A percentile compares a stretch with the other conserved stretches of the same genome.
Conservation (phyloP, 2,797 vertebrate genomes). For the Carcharodon carcharias region DNA sequence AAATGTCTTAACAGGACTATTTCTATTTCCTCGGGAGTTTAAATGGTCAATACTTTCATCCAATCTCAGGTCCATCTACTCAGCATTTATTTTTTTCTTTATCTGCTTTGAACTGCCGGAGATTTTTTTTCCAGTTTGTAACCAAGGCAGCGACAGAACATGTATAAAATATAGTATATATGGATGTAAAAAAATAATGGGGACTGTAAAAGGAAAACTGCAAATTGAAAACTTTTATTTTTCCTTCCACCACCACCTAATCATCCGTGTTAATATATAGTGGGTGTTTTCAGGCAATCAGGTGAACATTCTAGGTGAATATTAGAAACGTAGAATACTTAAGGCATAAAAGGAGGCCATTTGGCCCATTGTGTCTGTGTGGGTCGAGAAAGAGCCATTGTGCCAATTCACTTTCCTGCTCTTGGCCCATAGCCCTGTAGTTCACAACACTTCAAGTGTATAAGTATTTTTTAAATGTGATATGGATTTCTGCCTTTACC, state of each 20-base stretch:
- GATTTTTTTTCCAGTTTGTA: neutral
- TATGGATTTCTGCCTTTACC: neutral
- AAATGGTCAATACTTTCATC: neutral
- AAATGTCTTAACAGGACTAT: neutral
- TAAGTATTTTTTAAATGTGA: neutral
- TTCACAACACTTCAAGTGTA: too few species aligned
- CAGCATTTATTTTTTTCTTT: neutral
- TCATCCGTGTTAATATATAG: neutral
- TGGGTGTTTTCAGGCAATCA: conserved; percentile 2
- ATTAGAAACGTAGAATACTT: too few species aligned
- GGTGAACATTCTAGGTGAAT: neutral
- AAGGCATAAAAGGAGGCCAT: too few species aligned
- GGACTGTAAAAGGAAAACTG: neutral
- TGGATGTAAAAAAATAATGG: neutral
- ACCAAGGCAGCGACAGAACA: neutral
- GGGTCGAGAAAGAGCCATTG: neutral
- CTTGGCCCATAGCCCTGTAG: neutral
- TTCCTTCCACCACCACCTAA: neutral
- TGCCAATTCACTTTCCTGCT: neutral
- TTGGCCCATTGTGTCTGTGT: too few species aligned
- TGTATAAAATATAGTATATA: neutral
- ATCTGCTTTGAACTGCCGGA: neutral
- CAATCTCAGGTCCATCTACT: conserved; percentile 33
- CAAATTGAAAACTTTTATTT: neutral
- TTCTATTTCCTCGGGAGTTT: neutral